A percentile compares a stretch with the other conserved stretches of the same genome.
Evolutionary conservation across 2,888 invertebrate species (phyloP).

Genomic region (Timandra comae): DNA sequence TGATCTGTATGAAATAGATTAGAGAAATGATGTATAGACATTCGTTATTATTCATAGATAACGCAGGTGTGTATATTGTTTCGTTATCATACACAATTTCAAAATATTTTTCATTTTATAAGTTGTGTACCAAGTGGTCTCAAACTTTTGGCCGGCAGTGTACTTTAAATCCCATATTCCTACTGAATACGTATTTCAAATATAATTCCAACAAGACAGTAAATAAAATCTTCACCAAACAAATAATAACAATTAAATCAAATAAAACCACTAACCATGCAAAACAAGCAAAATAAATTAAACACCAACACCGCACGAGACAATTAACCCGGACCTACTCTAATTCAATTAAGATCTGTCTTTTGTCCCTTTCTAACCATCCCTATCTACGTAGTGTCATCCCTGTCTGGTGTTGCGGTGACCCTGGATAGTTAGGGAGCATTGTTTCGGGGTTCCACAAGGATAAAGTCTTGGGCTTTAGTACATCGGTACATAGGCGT

Average conservation of each 20-base stretch:
- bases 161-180: no score
- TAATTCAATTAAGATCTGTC: constrained; percentile 46
- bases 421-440: constrained; percentile 27
- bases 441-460: constrained; percentile 20
- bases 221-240: no score
- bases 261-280: constrained; percentile 34
- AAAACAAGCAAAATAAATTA: constrained; percentile 19
- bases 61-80: no score
- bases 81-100: no score
- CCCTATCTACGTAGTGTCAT: not conserved
- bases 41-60: no score
- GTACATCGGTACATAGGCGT: constrained; percentile 11
- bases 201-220: no score
- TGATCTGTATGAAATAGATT: no score
- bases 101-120: no score
- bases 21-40: no score
- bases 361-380: constrained; percentile 20
- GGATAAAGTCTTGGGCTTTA: constrained; percentile 18
- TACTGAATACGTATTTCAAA: no score
- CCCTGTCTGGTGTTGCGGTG: constrained; percentile 37
- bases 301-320: constrained; percentile 29
- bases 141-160: no score
- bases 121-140: no score
- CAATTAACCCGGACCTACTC: constrained; percentile 42
- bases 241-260: constrained; percentile 25